Base-by-base conservation (phyloP, 2,888 invertebrate species). In the Exephanes ischioxanthus region DNA sequence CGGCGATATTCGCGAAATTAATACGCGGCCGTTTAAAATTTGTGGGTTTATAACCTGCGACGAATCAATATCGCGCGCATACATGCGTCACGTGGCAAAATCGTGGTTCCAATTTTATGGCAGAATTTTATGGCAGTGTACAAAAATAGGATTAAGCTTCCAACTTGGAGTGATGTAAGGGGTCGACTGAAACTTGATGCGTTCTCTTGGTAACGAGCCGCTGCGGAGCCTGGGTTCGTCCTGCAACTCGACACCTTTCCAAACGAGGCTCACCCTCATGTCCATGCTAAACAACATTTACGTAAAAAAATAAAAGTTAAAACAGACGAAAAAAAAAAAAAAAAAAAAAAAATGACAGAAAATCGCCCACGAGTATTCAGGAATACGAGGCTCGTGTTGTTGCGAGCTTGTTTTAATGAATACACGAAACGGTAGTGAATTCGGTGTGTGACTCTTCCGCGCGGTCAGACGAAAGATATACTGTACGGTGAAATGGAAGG, bases 381-480 rank as follows among this genome's bases (percentile, higher is more conserved):
- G 66, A 45, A 66, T 77, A 45, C 45, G 45, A 19, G 30, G n/a
- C 66, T 70, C 41, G 33, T 66, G 77, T 77, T 53, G 71, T 33
- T 22, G 53, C 53, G 70, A 53, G 61, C 55, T 71, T 14, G 71
- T 55, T 82, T 67, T 71, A 77, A 82, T 77, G 82, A 82, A 77
- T 72, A 16, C 33, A 45, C 45, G 53, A 53, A 63, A 53, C 26
- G 41, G 41, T 19, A 26, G 63, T 82, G 70, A 71, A 76, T 82
- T 82, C 53, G 45, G 55, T 41, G 55, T 26, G 75, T 48, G 58
- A 63, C 51, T 61, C 51, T 81, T 81, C 70, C 76, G 76, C 51
- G 61, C 70, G 61, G 58, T 58, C 63, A 67, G 61, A 71, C 63
- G 51, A 79, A 75, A 61, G 73, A 75, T 75, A 75, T 75, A 75